Evolutionary conservation across 37 sponge, comb jelly and placozoan species (phyloP).

Genomic region (Theonella swinhoei): DNA sequence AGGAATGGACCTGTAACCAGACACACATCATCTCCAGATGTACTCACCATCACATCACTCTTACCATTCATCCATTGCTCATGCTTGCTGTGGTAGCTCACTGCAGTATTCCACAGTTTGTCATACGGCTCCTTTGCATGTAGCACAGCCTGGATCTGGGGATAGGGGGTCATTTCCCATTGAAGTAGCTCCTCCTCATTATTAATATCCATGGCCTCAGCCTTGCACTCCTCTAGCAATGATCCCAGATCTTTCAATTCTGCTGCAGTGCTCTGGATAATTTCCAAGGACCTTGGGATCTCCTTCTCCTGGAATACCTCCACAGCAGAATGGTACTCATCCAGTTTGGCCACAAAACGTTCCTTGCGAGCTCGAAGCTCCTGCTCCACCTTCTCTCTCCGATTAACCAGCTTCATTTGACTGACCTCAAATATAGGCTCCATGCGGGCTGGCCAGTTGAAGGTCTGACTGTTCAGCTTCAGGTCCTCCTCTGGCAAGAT

Average conservation of each 20-base stretch:
- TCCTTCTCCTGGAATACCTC: slow-evolving; percentile 75
- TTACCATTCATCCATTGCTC: slow-evolving; percentile 96
- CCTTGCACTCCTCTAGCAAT: slow-evolving; percentile 64
- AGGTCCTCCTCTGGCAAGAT: slow-evolving; percentile 89
- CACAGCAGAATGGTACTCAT: slow-evolving; percentile 50
- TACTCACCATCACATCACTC: not conserved
- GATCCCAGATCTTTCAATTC: slow-evolving; percentile 60
- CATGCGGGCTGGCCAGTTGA: slow-evolving; percentile 93
- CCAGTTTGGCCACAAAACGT: slow-evolving; percentile 61
- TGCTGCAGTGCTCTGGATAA: slow-evolving; percentile 54
- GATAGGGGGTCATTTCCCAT: slow-evolving; percentile 89
- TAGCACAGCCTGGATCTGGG: slow-evolving; percentile 78
- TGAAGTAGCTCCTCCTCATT: slow-evolving; percentile 94
- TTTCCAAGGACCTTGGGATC: slow-evolving; percentile 64
- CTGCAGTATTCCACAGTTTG: slow-evolving; percentile 91
- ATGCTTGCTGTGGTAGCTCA: slow-evolving; percentile 79
- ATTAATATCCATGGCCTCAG: slow-evolving; percentile 89
- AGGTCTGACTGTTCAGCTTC: slow-evolving; percentile 85
- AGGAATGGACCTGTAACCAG: slow-evolving; percentile 79
- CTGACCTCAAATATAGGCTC: slow-evolving; percentile 94
- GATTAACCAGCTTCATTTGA: slow-evolving; percentile 63
- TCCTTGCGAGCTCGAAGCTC: slow-evolving; percentile 53
- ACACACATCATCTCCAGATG: not conserved
- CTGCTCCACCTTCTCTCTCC: slow-evolving; percentile 80
- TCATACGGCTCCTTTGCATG: slow-evolving; percentile 88